phyloP scores from a whole-genome alignment of 1,140 invertebrate genomes.

The Kradibia gibbosae region DNA sequence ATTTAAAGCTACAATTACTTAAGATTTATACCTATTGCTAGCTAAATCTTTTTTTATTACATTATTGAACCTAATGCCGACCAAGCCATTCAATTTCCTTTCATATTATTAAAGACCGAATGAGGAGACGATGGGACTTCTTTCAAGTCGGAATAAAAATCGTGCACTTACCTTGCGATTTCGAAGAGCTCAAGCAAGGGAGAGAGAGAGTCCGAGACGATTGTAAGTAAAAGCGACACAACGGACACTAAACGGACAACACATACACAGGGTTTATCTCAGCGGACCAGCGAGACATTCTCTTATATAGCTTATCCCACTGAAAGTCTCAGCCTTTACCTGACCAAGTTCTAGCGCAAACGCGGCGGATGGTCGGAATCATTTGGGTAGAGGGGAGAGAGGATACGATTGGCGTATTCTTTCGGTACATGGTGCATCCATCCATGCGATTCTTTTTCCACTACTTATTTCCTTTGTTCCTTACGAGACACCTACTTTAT shows the following conservation, averaged over 20 bases:
- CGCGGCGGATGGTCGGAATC: constrained; percentile 42
- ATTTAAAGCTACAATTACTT: too few relatives aligned
- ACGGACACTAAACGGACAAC: constrained; percentile 63
- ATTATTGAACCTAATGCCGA: too few relatives aligned
- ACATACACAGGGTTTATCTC: constrained; percentile 69
- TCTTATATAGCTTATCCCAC: constrained; percentile 70
- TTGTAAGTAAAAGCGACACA: constrained; percentile 38
- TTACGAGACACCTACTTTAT: neutral
- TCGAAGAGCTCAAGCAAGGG: neutral
- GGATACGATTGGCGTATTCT: constrained; percentile 21
- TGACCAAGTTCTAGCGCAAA: constrained; percentile 18
- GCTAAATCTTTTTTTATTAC: too few relatives aligned
- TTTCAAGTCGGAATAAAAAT: neutral
- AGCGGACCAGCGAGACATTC: constrained; percentile 65
- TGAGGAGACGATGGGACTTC: neutral
- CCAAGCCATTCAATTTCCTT: neutral
- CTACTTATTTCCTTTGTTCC: neutral
- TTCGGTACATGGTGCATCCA: constrained; percentile 13
- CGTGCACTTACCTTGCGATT: neutral
- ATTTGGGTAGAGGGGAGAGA: neutral
- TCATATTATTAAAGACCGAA: neutral
- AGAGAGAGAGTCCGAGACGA: constrained; percentile 4
- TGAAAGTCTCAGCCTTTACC: constrained; percentile 70
- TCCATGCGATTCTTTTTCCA: constrained; percentile 15
- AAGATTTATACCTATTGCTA: too few relatives aligned